Evolutionary conservation across 2,888 invertebrate genomes (phyloP).

Genomic region (Ferrisia virgata): DNA sequence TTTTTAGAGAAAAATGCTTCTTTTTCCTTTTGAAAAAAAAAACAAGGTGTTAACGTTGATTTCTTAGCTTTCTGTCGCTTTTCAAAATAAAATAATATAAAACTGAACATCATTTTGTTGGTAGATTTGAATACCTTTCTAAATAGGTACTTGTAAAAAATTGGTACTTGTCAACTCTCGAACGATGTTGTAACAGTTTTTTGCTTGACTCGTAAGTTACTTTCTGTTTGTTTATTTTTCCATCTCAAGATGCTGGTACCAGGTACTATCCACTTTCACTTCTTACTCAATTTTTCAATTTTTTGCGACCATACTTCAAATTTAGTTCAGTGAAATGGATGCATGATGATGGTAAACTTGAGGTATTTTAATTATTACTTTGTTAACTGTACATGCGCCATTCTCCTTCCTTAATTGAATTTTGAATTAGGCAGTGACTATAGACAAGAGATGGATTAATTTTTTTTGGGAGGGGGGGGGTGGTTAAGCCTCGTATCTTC

Average conservation of each 20-base stretch:
- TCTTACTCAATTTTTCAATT: background rate
- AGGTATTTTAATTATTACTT: too few species aligned
- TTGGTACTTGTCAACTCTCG: background rate
- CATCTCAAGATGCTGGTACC: background rate
- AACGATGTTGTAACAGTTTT: background rate
- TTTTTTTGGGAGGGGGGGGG: too few species aligned
- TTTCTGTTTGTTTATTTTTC: background rate
- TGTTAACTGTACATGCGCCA: too few species aligned
- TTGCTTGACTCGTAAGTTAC: background rate
- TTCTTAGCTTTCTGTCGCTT: background rate
- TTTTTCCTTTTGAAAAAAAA: background rate
- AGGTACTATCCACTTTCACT: too few species aligned
- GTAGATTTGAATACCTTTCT: background rate
- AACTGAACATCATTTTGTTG: background rate
- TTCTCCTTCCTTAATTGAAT: too few species aligned
- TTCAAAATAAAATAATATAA: background rate
- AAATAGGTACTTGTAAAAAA: background rate
- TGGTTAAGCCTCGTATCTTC: too few species aligned
- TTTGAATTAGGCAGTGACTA: too few species aligned
- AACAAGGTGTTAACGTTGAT: background rate
- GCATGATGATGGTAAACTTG: too few species aligned
- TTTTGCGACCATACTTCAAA: too few species aligned
- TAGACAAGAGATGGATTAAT: too few species aligned
- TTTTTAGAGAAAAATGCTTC: background rate
- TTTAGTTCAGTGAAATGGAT: too few species aligned